Evolutionary conservation across 1,140 invertebrate genomes (phyloP), one percentile per base, ranked within the genome.

Genomic region (Tribolium castaneum): DNA sequence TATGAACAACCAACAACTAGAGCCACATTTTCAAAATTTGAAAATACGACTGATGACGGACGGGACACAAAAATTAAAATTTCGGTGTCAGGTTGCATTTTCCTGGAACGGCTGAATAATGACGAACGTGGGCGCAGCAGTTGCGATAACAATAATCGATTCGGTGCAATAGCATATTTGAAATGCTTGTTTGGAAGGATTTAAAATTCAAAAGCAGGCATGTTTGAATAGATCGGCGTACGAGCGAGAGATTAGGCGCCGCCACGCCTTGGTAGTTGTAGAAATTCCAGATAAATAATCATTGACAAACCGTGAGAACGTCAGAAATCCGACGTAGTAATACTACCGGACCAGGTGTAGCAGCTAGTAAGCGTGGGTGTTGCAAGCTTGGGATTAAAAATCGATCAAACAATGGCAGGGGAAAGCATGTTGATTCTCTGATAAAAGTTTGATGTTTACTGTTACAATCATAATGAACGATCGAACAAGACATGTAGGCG

Each of bases 261-360:
- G 59, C 59, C 59, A 66, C 59, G 59, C 59, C 59, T 66, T 39
- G 16, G 6, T 30, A 62, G 56, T 62, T 62, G 56, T 66, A n/a
- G 59, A 66, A 25, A 30, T 30, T 30, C 30, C 30, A 13, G 30
- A 39, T 35, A 66, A 66, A 66, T 66, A 66, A 66, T 35, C 59
- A 66, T 66, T 66, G 59, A 66, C 59, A 66, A 35, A 12, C 59
- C 59, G 59, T 66, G 59, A 66, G 59, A 66, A 66, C 59, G 54
- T 59, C 22, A 66, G 25, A 66, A 22, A 10, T 25, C 10, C 54
- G 6, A n/a, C n/a, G 9, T n/a, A 13, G 30, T 66, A 66, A n/a
- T 66, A 66, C 59, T 66, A 66, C 30, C 59, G 30, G 59, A 66
- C 59, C 59, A 66, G 59, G 59, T 66, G 56, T 62, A 56, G 52